Base-by-base conservation (phyloP, 2,113 vertebrate genomes). In the Notothenia coriiceps region DNA sequence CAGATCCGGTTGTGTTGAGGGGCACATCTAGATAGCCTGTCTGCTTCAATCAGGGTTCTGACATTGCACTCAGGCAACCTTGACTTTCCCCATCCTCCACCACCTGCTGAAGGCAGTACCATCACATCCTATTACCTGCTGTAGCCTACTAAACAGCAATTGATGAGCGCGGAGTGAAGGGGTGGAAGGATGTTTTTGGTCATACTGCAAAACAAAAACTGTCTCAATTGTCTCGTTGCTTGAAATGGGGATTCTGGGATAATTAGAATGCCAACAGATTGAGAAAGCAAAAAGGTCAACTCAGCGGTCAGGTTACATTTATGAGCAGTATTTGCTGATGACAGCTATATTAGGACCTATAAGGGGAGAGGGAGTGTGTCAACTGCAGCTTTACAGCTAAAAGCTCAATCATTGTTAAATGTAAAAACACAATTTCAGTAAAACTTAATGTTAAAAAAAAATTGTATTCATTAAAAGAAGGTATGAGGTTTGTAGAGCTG, bases 21-120 rank as follows among this genome's bases (percentile, higher is more conserved):
- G 50, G 29, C 59, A 74, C 76, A 61, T 85, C 77, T 46, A 74
- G 82, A 84, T 82, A 83, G 66, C 72, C 65, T 88, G 90, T 90
- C 88, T 80, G 61, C 70, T 79, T 76, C 51, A 85, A 79, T 94
- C 85, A 92, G 57, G 74, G 66, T 77, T 83, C 61, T 74, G 74
- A 83, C 83, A 83, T 61, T 70, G 63, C 65, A 82, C 54, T 67
- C 62, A 9, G 43, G 59, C 62, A 89, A 86, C 87, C 88, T 89
- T 93, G 83, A 81, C 59, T 77, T 51, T 52, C 35, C 52, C 74
- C 55, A 52, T 50, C 56, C 63, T 64, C 50, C 74, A 50, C 25
- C 61, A 73, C 70, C 70, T 73, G 67, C 81, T 83, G 56, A 63
- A 76, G 63, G 63, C 69, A 62, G n/a, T 73, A 63, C 65, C 50